Base-by-base conservation (phyloP, 2,888 invertebrate species). In the Chrysopilus asiliformis region DNA sequence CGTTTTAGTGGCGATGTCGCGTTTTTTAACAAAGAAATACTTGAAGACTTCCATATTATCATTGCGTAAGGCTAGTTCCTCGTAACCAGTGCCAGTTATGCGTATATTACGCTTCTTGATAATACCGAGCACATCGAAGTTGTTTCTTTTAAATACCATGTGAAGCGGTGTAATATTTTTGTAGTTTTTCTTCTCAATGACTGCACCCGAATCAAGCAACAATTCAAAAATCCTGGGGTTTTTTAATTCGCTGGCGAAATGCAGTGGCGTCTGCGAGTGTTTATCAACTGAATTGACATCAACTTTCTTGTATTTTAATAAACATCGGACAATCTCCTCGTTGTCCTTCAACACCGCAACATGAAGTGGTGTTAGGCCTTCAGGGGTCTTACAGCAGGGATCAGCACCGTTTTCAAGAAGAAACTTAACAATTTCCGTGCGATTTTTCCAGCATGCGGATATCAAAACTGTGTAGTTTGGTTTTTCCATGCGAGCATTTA, bases 281-380 rank as follows among this genome's bases (percentile, higher is more conserved):
- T 4, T 10, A 26, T 26, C 13, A 26, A 26, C n/a, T n/a, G 26
- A 5, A n/a, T 26, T 26, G n/a, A n/a, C 12, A 6, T 10, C 13
- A n/a, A 5, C 5, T 6, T 6, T 10, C 7, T 4, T n/a, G 13
- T 8, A 22, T 22, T 26, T 26, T n/a, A 26, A 5, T 26, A 26
- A n/a, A 5, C 5, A 10, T 26, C 13, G 7, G n/a, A 26, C 12
- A 10, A 26, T 10, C 9, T 26, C 12, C 6, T n/a, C 26, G 13
- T 26, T 26, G 13, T n/a, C n/a, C 9, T 6, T 10, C 4, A 26
- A 10, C 5, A n/a, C 26, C 18, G 45, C 43, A 20, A 24, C 24
- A 18, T 44, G 46, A 4, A 46, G 10, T 2, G 42, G n/a, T n/a
- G 43, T 39, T 8, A 9, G 18, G 2, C 30, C 25, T 2, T 34